Base-by-base conservation (phyloP, 2,113 vertebrate genomes). In the Garra rufa region DNA sequence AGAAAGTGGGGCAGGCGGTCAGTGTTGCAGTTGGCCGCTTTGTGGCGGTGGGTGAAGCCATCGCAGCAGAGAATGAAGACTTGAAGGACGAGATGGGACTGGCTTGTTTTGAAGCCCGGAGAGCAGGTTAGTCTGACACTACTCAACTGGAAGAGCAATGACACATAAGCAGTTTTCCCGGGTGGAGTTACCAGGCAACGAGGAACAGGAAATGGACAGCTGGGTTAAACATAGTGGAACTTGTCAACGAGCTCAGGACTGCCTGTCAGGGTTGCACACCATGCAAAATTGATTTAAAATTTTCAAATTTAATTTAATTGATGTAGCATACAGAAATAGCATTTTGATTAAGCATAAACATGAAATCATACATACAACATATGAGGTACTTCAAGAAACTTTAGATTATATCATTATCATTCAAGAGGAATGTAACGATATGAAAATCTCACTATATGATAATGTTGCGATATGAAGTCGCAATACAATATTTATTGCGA, bases 21-120 rank as follows among this genome's bases (percentile, higher is more conserved):
- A 97, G 96, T 76, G 90, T 96, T 88, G 98, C 98, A 6, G 98
- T 99, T 76, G 96, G 96, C 28, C 97, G 97, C 79, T 99, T 99
- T 82, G 97, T 99, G 9, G 94, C 96, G 13, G 97, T 99, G 8
- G 98, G 98, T 2, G 97, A 99, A 92, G 97, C 98, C 83, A 99
- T 99, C 75, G 98, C 97, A 15, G 86, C 94, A 0, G 98, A 99
- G 94, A 99, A 99, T 89, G 94, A 94, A 84, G 98, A 99, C 85
- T 65, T 99, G 88, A 99, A 96, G 92, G 97, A 98, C 89, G 98
- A 99, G 94, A 99, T 99, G 96, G 96, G 91, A 24, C 88, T 96
- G 86, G 98, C 98, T 76, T 99, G 98, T 90, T 94, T 95, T 0
- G 98, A 99, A 91, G 98, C 97, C 11, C 96, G 96, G 70, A 93